Base-by-base conservation (phyloP, 64 coral and sea anemone genomes). In the Actinia equina region DNA sequence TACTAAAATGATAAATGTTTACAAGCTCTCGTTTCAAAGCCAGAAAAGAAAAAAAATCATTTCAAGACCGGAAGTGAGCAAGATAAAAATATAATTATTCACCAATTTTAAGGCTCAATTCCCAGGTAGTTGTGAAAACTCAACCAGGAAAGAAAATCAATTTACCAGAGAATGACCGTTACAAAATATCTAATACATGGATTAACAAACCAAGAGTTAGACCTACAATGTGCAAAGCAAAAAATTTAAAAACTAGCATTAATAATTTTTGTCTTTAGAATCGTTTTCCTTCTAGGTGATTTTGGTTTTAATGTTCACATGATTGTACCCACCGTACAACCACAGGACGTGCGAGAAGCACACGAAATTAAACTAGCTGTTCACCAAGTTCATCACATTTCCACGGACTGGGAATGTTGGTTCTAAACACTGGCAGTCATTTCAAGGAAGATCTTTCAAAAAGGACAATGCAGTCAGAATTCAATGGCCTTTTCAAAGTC, bases 401-500 rank as follows among this genome's bases (percentile, higher is more conserved):
- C 62, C 62, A 23, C n/a, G 15, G 55, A 57, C n/a, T 23, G 22
- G 7, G 62, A 5, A 5, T 65, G 62, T 65, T 37, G 22, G 19
- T 9, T 65, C 20, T 23, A 23, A 22, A 65, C 62, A 65, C 62
- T 23, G 17, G 54, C 42, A 69, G 55, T 18, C 22, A 82, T 74
- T 83, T 67, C 12, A 22, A 13, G 42, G 83, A 83, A 22, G 71
- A 20, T 70, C 59, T 89, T 26, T n/a, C 86, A 83, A 46, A 13
- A 83, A 49, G 61, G 44, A 7, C 87, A 44, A 17, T 37, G 62
- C 53, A 44, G 7, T 65, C n/a, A 65, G 62, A 65, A 65, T 65
- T 65, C 20, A 65, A 23, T 65, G 62, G 5, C 19, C 20, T 65
- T 54, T 65, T n/a, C 62, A 23, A 65, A 65, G 62, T 65, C 62